Percentiles rank a stretch among this genome's conserved stretches.
phyloP scores from a whole-genome alignment of 2,797 vertebrate species.

The Atherinosoma microstoma region DNA sequence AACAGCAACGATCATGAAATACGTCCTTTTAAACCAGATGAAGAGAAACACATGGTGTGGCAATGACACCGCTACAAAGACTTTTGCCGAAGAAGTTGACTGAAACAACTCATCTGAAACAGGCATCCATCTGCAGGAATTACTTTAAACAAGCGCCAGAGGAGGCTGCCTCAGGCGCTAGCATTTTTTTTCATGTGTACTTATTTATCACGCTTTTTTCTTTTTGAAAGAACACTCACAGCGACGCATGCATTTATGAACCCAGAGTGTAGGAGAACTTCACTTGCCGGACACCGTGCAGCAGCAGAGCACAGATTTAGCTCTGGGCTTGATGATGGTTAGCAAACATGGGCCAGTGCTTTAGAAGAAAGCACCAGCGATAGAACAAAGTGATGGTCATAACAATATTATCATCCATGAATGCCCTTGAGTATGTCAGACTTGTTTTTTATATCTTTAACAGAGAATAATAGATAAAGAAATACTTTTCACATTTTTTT shows the following conservation, averaged over 20 bases:
- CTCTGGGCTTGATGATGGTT: slow-evolving; percentile 51
- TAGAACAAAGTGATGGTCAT: slow-evolving; percentile 16
- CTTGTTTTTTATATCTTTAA: slow-evolving; percentile 18
- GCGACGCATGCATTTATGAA: slow-evolving; percentile 25
- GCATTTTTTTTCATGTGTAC: slow-evolving; percentile 39
- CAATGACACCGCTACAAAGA: slow-evolving; percentile 12
- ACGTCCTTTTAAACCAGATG: background rate
- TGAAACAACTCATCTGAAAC: slow-evolving; percentile 31
- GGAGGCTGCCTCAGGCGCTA: slow-evolving; percentile 43
- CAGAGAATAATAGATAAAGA: background rate
- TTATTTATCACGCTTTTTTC: slow-evolving; percentile 26
- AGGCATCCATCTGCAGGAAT: slow-evolving; percentile 18
- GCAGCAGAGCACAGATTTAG: slow-evolving; percentile 32
- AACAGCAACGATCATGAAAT: slow-evolving; percentile 5
- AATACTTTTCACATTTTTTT: slow-evolving; percentile 16
- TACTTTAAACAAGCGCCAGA: slow-evolving; percentile 29
- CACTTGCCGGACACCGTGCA: slow-evolving; percentile 16
- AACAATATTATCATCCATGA: slow-evolving; percentile 32
- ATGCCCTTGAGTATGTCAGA: slow-evolving; percentile 10
- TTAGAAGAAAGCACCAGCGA: slow-evolving; percentile 49
- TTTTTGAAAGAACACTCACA: slow-evolving; percentile 15
- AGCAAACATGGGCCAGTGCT: slow-evolving; percentile 53
- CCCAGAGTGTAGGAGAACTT: slow-evolving; percentile 16
- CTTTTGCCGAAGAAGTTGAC: slow-evolving; percentile 11
- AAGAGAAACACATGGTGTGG: background rate